Conservation (phyloP, 2,113 vertebrate genomes). For the Megaceryle torquata region DNA sequence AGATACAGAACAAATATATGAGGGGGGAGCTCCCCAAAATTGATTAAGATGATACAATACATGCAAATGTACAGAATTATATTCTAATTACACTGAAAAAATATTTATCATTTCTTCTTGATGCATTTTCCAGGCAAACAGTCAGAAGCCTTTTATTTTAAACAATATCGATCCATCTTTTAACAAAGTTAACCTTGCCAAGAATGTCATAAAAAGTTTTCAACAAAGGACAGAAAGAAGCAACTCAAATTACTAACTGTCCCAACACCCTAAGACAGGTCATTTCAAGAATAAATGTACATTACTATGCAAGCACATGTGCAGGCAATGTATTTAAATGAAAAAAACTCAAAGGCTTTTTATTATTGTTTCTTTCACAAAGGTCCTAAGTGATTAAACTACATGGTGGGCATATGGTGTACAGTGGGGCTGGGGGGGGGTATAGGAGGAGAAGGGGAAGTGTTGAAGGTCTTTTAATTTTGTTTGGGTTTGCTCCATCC, state of each 20-base stretch:
- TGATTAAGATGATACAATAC: neutral
- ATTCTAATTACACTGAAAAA: neutral
- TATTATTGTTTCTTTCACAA: neutral
- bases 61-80: neutral
- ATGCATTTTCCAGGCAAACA: neutral
- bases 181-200: neutral
- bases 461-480: neutral
- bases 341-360: neutral
- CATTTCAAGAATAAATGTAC: neutral
- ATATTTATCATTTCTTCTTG: neutral
- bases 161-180: neutral
- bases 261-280: neutral
- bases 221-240: neutral
- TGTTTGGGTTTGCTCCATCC: neutral
- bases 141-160: neutral
- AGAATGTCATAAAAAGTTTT: neutral
- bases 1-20: neutral
- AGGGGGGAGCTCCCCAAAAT: rapidly evolving
- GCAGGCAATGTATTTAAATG: neutral
- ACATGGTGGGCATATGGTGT: neutral
- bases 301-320: neutral
- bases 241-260: neutral
- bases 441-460: too few relatives aligned
- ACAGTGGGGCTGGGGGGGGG: neutral
- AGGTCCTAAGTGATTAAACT: neutral